These are phyloP conservation scores for Dryocosmus kuriphilus DNA, from an alignment of 2,888 invertebrate genomes.

Conservation along the genomic window DNA sequence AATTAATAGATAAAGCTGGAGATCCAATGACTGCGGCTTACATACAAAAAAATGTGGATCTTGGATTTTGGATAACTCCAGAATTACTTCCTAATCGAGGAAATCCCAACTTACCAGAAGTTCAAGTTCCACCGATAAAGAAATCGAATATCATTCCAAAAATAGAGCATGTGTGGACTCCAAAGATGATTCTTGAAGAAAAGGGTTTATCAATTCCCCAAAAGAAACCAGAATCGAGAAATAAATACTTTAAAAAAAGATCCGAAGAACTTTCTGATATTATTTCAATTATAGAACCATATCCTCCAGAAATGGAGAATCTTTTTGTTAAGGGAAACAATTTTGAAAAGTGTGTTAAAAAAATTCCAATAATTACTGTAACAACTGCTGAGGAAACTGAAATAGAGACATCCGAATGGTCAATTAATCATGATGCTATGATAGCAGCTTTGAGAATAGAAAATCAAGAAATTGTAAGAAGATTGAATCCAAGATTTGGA, in stretches of 20 bases:
- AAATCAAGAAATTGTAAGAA: conserved; percentile 60
- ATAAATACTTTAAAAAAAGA: conserved; percentile 62
- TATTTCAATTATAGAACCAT: conserved; percentile 63
- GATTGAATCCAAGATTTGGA: conserved; percentile 18
- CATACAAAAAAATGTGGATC: conserved; percentile 67
- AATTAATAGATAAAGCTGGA: conserved; percentile 75
- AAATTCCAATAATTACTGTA: conserved; percentile 57
- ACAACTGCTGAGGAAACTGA: conserved; percentile 40
- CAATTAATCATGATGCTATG: conserved; percentile 44
- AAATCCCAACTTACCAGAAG: conserved; percentile 54
- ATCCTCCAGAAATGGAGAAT: conserved; percentile 65
- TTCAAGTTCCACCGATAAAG: neutral
- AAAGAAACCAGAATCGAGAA: neutral
- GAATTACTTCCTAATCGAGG: conserved; percentile 52
- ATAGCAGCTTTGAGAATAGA: conserved; percentile 61
- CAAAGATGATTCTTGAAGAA: conserved; percentile 10
- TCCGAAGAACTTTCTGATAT: conserved; percentile 57
- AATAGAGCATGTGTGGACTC: neutral
- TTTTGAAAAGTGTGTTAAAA: neutral
- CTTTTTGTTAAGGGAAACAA: conserved; percentile 67
- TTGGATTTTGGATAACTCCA: conserved; percentile 64
- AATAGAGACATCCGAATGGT: conserved; percentile 6
- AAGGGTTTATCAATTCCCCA: neutral
- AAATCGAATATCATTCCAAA: conserved; percentile 36
- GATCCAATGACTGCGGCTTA: conserved; percentile 57